These are phyloP conservation scores for Xestobium rufovillosum DNA, from an alignment of 2,888 invertebrate genomes.

Conservation along the genomic window DNA sequence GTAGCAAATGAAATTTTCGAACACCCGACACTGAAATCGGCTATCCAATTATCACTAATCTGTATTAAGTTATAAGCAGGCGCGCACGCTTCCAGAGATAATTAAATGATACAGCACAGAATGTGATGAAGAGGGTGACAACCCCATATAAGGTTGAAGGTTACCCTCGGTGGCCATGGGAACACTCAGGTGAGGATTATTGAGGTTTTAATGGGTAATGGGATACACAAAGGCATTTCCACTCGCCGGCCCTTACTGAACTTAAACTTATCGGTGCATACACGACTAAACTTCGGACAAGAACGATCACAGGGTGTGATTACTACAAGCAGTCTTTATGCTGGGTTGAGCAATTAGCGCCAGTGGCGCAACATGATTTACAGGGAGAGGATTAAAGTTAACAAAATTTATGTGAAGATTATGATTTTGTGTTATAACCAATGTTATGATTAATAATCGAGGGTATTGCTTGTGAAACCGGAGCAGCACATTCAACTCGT, in stretches of 20 bases:
- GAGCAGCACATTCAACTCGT: too few relatives aligned
- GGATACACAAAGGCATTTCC: constrained; percentile 36
- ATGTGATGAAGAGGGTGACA: constrained; percentile 23
- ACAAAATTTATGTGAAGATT: too few relatives aligned
- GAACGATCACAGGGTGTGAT: too few relatives aligned
- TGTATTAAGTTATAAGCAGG: constrained; percentile 31
- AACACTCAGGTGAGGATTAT: constrained; percentile 29
- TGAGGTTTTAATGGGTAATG: constrained; percentile 30
- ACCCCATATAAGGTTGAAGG: constrained; percentile 22
- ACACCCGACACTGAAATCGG: too few relatives aligned
- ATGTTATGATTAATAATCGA: too few relatives aligned
- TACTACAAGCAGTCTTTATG: too few relatives aligned
- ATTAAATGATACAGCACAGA: constrained; percentile 33
- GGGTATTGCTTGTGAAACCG: too few relatives aligned
- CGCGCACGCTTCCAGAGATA: constrained; percentile 29
- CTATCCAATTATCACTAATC: constrained; percentile 37
- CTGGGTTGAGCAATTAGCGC: too few relatives aligned
- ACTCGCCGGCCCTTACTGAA: constrained; percentile 26
- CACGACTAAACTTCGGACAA: constrained; percentile 23
- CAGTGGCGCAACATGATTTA: too few relatives aligned
- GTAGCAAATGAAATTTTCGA: too few relatives aligned
- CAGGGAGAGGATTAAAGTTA: too few relatives aligned
- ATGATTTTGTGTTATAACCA: too few relatives aligned
- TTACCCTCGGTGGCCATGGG: constrained; percentile 30
- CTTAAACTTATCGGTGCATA: constrained; percentile 25